Conservation (phyloP, 2,113 vertebrate species). For the Platysternon megacephalum region DNA sequence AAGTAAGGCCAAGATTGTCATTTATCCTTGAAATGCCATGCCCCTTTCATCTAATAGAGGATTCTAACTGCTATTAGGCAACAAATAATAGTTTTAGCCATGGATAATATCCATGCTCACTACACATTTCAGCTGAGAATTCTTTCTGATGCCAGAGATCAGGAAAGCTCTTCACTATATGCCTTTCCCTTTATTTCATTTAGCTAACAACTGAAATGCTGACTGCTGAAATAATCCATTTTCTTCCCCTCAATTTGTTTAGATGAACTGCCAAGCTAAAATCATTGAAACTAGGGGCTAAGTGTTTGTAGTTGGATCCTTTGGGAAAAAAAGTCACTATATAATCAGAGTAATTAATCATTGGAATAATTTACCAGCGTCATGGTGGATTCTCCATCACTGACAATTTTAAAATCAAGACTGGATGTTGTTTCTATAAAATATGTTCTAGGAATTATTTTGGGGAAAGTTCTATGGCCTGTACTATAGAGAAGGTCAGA, state of each 20-base stretch:
- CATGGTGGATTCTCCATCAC: background rate
- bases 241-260: background rate
- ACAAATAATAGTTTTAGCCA: background rate
- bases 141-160: background rate
- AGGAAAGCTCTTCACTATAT: background rate
- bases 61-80: constrained; percentile 40
- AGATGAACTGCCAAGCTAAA: background rate
- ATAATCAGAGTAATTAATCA: background rate
- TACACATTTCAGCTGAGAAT: background rate
- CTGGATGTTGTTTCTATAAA: background rate
- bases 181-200: background rate
- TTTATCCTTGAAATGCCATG: constrained; percentile 74
- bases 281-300: background rate
- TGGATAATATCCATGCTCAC: constrained; percentile 4
- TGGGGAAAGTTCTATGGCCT: background rate
- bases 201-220: background rate
- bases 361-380: background rate
- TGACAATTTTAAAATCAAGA: background rate
- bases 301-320: background rate
- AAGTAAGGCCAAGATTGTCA: constrained; percentile 80
- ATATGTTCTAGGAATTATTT: background rate
- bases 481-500: background rate
- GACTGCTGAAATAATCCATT: background rate
- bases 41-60: constrained; percentile 37
- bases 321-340: background rate